Percentiles rank a stretch among this genome's conserved stretches.
These are phyloP conservation scores for Lysiphlebus fabarum DNA, from an alignment of 1,140 invertebrate genomes.

Conservation along the genomic window DNA sequence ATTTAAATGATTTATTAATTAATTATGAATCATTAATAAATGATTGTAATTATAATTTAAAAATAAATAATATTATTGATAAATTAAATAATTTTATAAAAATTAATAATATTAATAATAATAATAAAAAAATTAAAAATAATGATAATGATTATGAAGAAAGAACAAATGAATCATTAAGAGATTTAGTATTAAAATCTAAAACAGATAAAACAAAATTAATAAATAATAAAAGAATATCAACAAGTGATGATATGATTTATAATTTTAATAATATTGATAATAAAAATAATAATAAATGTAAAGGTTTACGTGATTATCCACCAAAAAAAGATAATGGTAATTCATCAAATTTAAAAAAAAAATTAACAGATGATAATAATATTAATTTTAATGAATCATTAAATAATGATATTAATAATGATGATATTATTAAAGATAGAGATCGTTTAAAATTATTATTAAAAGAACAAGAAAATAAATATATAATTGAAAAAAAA, in stretches of 20 bases:
- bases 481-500: constrained; percentile 48
- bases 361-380: constrained; percentile 23
- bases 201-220: constrained; percentile 36
- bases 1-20: too few relatives aligned
- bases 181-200: constrained; percentile 39
- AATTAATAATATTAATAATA: constrained; percentile 27
- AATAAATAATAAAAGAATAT: constrained; percentile 15
- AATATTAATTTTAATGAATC: constrained; percentile 20
- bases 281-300: constrained; percentile 33
- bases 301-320: constrained; percentile 46
- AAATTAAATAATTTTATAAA: too few relatives aligned
- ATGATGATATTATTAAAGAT: constrained; percentile 12
- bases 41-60: too few relatives aligned
- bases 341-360: not conserved
- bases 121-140: constrained; percentile 29
- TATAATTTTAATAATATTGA: constrained; percentile 31
- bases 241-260: constrained; percentile 32
- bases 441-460: constrained; percentile 25
- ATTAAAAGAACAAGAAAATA: constrained; percentile 36
- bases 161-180: constrained; percentile 35
- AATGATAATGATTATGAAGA: constrained; percentile 37
- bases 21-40: too few relatives aligned
- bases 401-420: not conserved
- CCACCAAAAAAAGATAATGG: constrained; percentile 43
- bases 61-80: too few relatives aligned